Percentiles rank a stretch among this genome's conserved stretches.
phyloP scores from a whole-genome alignment of 2,888 invertebrate genomes.

The Chydorus sphaericus region DNA sequence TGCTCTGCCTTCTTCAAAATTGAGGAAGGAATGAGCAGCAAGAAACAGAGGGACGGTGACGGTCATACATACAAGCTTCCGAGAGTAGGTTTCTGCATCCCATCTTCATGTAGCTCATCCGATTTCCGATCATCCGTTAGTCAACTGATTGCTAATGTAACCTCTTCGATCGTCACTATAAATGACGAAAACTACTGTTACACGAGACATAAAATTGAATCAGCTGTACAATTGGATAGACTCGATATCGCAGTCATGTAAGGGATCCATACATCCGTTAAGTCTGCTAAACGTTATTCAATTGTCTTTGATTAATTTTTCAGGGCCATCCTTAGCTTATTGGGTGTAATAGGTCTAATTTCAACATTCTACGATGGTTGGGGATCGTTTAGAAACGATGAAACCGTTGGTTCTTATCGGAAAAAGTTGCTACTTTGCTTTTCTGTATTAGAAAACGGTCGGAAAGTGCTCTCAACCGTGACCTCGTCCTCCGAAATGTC shows the following conservation, averaged over 20 bases:
- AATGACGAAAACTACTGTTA: too few species aligned
- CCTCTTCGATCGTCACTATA: too few species aligned
- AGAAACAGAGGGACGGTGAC: background rate
- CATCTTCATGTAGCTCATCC: background rate
- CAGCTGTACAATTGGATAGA: too few species aligned
- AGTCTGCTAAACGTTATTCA: too few species aligned
- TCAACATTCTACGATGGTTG: background rate
- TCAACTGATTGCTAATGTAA: background rate
- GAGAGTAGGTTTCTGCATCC: background rate
- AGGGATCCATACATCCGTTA: background rate
- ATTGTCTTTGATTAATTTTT: background rate
- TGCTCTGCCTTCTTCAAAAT: background rate
- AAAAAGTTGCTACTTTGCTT: constrained; percentile 37
- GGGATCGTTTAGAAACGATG: too few species aligned
- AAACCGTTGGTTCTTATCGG: too few species aligned
- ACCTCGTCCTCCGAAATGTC: background rate
- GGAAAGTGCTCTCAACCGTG: background rate
- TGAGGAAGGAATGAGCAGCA: background rate
- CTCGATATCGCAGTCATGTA: too few species aligned
- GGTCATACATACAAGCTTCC: background rate
- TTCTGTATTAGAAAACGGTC: constrained; percentile 16
- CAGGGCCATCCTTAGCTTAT: background rate
- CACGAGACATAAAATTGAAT: too few species aligned
- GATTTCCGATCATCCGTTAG: background rate
- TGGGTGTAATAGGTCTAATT: background rate